Conservation (phyloP, 2,888 invertebrate genomes). For the Lathronympha strigana region DNA sequence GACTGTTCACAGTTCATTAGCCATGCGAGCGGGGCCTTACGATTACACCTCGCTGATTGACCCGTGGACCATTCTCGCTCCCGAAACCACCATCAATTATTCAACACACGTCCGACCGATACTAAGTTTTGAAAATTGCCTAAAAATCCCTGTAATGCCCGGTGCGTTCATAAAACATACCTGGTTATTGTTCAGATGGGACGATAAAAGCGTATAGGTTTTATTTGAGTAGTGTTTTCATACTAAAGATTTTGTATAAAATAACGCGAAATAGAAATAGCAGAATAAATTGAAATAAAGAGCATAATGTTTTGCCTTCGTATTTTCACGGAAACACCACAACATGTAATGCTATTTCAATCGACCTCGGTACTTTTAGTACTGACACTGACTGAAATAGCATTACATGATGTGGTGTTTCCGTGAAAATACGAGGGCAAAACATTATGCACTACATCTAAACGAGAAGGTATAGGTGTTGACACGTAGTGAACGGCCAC, state of each 20-base stretch:
- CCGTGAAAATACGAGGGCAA: too few relatives aligned
- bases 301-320: too few relatives aligned
- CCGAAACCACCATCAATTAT: conserved; percentile 27
- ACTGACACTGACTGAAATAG: too few relatives aligned
- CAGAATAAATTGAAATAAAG: not conserved
- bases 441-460: too few relatives aligned
- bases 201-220: not conserved
- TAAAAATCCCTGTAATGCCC: conserved; percentile 14
- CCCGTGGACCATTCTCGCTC: conserved; percentile 44
- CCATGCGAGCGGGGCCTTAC: conserved; percentile 53
- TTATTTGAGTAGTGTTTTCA: conserved; percentile 6
- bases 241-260: not conserved
- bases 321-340: too few relatives aligned
- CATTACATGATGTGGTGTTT: too few relatives aligned
- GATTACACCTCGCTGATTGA: conserved; percentile 59
- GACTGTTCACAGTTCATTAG: conserved; percentile 63
- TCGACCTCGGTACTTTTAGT: too few relatives aligned
- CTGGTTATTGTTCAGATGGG: conserved; percentile 1
- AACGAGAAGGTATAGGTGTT: too few relatives aligned
- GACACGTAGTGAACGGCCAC: too few relatives aligned
- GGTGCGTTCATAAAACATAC: conserved; percentile 9
- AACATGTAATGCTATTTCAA: too few relatives aligned
- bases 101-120: conserved; percentile 12
- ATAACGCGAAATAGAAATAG: not conserved
- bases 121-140: conserved; percentile 12